Evolutionary conservation across 2,113 vertebrate species (phyloP).

Genomic region (Rhagologus leucostigma): DNA sequence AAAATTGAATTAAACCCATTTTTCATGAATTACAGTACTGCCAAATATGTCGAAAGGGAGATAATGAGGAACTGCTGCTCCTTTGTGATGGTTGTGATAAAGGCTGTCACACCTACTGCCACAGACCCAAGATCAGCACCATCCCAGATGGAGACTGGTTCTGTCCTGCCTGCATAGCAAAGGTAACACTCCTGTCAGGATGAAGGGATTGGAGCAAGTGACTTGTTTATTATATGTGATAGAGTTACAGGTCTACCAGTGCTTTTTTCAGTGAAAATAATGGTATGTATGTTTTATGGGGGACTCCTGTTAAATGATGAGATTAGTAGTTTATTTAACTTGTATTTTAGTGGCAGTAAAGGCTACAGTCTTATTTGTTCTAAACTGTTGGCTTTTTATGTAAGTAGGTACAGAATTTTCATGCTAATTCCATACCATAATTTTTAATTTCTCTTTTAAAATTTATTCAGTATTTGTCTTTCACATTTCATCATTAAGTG

Average conservation of each 20-base stretch:
- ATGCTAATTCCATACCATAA: not conserved
- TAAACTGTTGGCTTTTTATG: not conserved
- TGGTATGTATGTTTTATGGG: not conserved
- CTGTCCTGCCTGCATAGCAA: constrained; percentile 97
- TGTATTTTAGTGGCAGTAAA: not conserved
- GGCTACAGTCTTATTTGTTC: not conserved
- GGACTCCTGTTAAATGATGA: not conserved
- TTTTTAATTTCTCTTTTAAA: not conserved
- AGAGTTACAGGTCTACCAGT: not conserved
- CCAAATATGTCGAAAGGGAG: constrained; percentile 96
- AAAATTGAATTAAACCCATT: not conserved
- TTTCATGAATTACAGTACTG: constrained; percentile 85
- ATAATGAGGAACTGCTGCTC: constrained; percentile 95
- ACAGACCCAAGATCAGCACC: constrained; percentile 93
- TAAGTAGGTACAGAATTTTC: not conserved
- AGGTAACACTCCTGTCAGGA: constrained; percentile 74
- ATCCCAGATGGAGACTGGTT: constrained; percentile 99
- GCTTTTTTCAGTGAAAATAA: not conserved
- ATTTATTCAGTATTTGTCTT: not conserved
- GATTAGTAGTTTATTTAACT: not conserved
- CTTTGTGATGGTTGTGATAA: constrained; percentile 98
- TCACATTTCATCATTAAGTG: not conserved
- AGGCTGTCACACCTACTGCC: constrained; percentile 98
- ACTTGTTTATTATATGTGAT: not conserved
- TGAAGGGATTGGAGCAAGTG: not conserved